A percentile compares a stretch with the other conserved stretches of the same genome.
Conservation (phyloP, 2,113 vertebrate species). For the Vireo altiloquus region DNA sequence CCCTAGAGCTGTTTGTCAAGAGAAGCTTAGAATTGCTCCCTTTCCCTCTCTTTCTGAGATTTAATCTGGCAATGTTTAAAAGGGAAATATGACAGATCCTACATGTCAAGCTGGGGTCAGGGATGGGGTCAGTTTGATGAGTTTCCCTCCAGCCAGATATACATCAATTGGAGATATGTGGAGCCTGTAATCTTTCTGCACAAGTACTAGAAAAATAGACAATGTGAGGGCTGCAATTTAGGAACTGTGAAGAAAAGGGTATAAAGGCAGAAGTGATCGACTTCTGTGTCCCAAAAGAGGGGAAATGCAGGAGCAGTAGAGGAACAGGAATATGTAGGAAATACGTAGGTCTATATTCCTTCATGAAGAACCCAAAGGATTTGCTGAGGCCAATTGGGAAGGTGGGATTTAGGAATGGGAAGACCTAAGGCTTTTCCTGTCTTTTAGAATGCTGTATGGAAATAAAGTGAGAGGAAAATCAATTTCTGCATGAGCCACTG, state of each 20-base stretch:
- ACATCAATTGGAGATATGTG: not conserved
- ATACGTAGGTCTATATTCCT: not conserved
- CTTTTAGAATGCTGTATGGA: not conserved
- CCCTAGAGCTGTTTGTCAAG: slow-evolving; percentile 24
- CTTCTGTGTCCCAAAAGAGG: not conserved
- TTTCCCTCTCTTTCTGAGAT: not conserved
- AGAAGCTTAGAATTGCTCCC: not conserved
- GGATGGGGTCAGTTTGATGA: slow-evolving; percentile 16
- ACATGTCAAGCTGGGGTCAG: not conserved
- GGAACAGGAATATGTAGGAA: not conserved
- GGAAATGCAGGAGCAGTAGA: not conserved
- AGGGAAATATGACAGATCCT: slow-evolving; percentile 39
- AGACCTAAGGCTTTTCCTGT: not conserved
- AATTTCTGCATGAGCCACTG: not conserved
- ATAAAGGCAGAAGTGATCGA: not conserved
- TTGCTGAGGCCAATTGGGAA: not conserved
- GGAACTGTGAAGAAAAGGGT: not conserved
- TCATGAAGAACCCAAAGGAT: not conserved
- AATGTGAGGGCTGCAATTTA: not conserved
- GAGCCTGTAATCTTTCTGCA: not conserved
- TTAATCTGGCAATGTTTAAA: slow-evolving; percentile 23
- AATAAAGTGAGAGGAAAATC: not conserved
- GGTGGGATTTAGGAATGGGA: not conserved
- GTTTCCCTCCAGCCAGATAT: slow-evolving; percentile 23
- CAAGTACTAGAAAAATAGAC: not conserved